Percentiles rank a stretch among this genome's conserved stretches.
These are phyloP conservation scores for Corydoras sp. DNA, from an alignment of 2,113 vertebrate species.

Conservation along the genomic window DNA sequence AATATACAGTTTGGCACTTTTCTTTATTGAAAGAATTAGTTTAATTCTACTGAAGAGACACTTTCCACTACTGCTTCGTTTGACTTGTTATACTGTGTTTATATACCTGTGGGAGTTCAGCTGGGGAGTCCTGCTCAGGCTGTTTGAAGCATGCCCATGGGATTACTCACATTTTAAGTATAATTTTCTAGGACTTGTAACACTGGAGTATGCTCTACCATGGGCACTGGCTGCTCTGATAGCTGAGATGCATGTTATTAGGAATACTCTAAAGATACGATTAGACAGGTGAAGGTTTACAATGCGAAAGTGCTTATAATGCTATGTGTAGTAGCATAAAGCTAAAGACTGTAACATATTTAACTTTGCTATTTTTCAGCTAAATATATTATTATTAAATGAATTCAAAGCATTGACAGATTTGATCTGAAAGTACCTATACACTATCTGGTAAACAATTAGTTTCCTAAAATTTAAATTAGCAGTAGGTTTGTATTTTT, in stretches of 20 bases:
- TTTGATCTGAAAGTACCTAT: too few species aligned
- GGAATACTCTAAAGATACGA: slow-evolving; percentile 60
- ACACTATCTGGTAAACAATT: too few species aligned
- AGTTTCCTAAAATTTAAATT: too few species aligned
- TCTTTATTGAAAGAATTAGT: slow-evolving; percentile 59
- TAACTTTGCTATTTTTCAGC: too few species aligned
- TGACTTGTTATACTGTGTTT: slow-evolving; percentile 57
- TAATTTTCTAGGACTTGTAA: slow-evolving; percentile 64
- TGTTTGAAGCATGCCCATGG: slow-evolving; percentile 68
- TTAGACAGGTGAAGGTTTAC: slow-evolving; percentile 38
- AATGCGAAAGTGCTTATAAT: too few species aligned
- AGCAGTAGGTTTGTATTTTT: too few species aligned
- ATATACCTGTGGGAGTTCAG: slow-evolving; percentile 69
- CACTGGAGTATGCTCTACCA: slow-evolving; percentile 63
- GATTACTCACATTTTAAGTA: slow-evolving; percentile 64
- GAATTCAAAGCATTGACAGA: too few species aligned
- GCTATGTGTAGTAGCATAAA: too few species aligned
- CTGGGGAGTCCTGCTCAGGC: slow-evolving; percentile 58
- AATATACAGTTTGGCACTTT: slow-evolving; percentile 66
- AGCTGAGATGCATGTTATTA: slow-evolving; percentile 66
- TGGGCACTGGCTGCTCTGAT: slow-evolving; percentile 62
- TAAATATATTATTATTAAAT: too few species aligned
- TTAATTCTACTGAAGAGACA: slow-evolving; percentile 41
- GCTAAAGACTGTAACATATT: too few species aligned
- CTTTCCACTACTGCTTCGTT: slow-evolving; percentile 48